phyloP scores from a whole-genome alignment of 2,113 vertebrate genomes.

The Stigmatopora nigra region DNA sequence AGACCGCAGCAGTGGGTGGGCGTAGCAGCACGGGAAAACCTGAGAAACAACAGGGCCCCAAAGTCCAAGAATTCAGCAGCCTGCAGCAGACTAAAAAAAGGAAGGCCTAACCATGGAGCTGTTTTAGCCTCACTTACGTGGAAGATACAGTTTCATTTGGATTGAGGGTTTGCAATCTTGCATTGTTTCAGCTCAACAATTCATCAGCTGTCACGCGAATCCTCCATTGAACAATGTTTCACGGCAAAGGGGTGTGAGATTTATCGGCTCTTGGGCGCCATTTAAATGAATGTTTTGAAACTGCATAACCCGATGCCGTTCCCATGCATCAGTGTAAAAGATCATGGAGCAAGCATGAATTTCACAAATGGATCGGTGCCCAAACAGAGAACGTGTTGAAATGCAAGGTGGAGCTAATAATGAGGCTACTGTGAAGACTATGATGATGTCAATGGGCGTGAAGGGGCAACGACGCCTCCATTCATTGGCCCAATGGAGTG shows the following conservation, averaged over 20 bases:
- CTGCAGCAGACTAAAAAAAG: constrained; percentile 10
- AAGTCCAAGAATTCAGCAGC: constrained; percentile 19
- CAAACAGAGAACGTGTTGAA: constrained; percentile 6
- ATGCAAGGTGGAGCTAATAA: constrained; percentile 8
- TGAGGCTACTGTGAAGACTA: constrained; percentile 13
- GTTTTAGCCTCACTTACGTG: neutral
- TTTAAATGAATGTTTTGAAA: neutral
- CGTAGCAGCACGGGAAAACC: constrained; percentile 15
- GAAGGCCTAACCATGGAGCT: constrained; percentile 5
- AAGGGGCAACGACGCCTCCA: constrained; percentile 22
- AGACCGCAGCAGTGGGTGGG: constrained; percentile 12
- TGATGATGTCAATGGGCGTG: constrained; percentile 34
- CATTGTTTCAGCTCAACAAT: neutral
- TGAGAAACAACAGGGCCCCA: constrained; percentile 29
- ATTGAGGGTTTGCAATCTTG: neutral
- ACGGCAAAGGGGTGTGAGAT: neutral
- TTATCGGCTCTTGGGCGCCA: neutral
- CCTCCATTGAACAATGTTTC: neutral
- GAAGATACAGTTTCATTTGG: neutral
- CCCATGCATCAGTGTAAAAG: neutral
- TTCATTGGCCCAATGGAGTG: constrained; percentile 21
- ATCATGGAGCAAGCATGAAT: neutral
- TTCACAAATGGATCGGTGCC: neutral
- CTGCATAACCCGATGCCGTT: neutral
- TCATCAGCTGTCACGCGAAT: no score